Conservation (phyloP, 2,797 vertebrate species). For the Scolopax bukidnonensis region DNA sequence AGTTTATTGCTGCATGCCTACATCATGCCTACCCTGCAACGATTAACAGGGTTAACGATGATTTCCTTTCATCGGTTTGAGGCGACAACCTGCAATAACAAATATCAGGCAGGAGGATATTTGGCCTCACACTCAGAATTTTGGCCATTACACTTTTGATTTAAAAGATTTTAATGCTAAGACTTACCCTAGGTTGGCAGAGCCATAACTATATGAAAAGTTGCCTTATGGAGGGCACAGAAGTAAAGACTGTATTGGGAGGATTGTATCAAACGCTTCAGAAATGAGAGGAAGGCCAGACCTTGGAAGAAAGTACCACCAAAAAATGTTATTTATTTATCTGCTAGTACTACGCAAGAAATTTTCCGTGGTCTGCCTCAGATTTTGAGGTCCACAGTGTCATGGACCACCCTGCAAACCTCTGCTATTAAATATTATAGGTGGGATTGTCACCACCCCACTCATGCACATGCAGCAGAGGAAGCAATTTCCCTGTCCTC, state of each 20-base stretch:
- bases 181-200: too few species aligned
- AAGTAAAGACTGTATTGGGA: neutral
- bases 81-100: neutral
- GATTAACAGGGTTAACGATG: neutral
- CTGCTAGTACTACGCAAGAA: too few species aligned
- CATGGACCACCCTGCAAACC: neutral
- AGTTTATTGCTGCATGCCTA: neutral
- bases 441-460: neutral
- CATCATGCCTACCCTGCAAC: neutral
- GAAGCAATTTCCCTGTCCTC: fast-evolving
- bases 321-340: neutral
- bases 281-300: neutral
- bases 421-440: neutral
- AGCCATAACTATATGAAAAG: neutral
- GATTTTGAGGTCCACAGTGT: neutral
- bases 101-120: neutral
- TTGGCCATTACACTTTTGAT: neutral
- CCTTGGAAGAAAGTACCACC: neutral
- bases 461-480: neutral
- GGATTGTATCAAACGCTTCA: neutral
- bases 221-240: neutral
- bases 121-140: neutral
- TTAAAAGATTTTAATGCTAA: neutral
- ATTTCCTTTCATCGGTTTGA: neutral
- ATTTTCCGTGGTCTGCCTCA: neutral